Conservation (phyloP, 2,113 vertebrate genomes). For the Polyodon spathula region DNA sequence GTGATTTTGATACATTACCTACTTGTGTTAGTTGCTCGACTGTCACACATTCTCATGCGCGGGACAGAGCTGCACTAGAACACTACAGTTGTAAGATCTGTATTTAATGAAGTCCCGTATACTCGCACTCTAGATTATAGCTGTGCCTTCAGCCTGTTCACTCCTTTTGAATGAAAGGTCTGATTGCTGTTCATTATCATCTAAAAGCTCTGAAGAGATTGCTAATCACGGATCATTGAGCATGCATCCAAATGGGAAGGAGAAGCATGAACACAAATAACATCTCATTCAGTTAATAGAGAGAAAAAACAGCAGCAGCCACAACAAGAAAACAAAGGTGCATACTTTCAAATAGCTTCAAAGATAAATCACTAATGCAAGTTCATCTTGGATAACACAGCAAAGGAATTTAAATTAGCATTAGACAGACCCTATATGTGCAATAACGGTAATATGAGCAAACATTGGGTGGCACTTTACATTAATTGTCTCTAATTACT, state of each 20-base stretch:
- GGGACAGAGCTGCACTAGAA: not conserved
- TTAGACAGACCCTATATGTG: no score
- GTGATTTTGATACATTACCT: no score
- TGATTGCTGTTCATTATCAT: conserved; percentile 4
- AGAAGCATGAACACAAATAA: conserved; percentile 2
- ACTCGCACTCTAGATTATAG: not conserved
- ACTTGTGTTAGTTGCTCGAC: no score
- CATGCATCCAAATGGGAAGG: conserved; percentile 8
- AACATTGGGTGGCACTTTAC: no score
- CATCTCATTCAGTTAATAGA: not conserved
- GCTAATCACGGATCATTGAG: conserved; percentile 8
- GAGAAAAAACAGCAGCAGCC: no score
- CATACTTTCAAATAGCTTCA: not conserved
- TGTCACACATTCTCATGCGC: not conserved
- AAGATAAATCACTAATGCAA: not conserved
- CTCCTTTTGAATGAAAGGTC: conserved; percentile 1
- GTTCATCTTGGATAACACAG: no score
- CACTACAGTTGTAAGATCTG: not conserved
- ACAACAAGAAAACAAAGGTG: not conserved
- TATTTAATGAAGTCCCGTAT: conserved; percentile 7
- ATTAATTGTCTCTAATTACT: no score
- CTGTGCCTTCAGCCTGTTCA: not conserved
- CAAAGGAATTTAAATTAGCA: no score
- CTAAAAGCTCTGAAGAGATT: no score
- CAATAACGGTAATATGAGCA: no score